A percentile compares a stretch with the other conserved stretches of the same genome.
These are phyloP conservation scores for Anguilla rostrata DNA, from an alignment of 2,113 vertebrate species.

Conservation along the genomic window DNA sequence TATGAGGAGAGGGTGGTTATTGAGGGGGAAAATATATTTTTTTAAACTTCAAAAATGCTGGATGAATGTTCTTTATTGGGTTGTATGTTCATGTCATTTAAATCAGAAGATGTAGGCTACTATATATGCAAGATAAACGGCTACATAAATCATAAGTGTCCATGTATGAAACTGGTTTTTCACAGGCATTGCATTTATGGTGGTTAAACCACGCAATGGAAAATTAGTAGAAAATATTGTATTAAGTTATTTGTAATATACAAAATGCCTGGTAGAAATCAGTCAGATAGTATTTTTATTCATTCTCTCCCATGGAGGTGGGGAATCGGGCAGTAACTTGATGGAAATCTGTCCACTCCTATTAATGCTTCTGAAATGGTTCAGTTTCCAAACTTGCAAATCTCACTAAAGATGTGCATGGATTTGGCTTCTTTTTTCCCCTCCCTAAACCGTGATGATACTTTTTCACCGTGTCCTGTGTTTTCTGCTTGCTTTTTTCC, in stretches of 20 bases:
- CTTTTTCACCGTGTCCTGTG: conserved; percentile 13
- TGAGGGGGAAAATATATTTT: too few species aligned
- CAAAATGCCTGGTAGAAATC: too few species aligned
- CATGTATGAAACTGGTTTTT: too few species aligned
- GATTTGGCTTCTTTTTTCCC: neutral
- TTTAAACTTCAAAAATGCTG: too few species aligned
- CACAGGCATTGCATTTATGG: too few species aligned
- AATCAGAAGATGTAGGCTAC: too few species aligned
- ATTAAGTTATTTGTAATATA: neutral
- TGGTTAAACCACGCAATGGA: neutral
- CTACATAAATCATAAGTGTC: too few species aligned
- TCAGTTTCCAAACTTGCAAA: neutral
- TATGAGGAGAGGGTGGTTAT: too few species aligned
- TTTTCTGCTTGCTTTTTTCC: conserved; percentile 18
- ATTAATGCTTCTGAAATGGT: neutral
- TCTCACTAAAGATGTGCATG: conserved; percentile 12
- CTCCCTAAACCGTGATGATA: conserved; percentile 1
- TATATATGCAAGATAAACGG: too few species aligned
- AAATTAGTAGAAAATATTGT: neutral
- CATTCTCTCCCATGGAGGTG: neutral
- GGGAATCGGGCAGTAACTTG: neutral
- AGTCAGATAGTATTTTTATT: neutral
- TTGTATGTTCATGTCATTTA: too few species aligned
- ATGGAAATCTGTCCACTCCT: too few species aligned
- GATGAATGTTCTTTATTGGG: too few species aligned